Base-by-base conservation (phyloP, 1,140 invertebrate species). In the Brachionus paranguensis region DNA sequence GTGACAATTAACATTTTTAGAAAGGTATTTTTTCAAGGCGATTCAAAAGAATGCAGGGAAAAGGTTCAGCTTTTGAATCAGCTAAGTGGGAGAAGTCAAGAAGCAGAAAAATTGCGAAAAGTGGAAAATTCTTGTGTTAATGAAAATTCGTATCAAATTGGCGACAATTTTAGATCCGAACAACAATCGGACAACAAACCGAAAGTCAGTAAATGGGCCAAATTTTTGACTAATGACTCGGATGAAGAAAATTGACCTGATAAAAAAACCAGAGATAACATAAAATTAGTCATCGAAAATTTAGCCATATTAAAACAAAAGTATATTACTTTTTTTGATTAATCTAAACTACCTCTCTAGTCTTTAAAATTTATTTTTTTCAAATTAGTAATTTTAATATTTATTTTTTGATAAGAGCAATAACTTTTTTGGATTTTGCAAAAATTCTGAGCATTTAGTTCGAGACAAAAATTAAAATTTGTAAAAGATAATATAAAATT, bases 381-480 rank as follows among this genome's bases (percentile, higher is more conserved):
- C 5, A 60, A 60, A 60, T 60, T 60, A 60, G 5, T 60, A 60
- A 60, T 60, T 60, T 60, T 60, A 24, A 60, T 70, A 70, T 70
- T 70, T 70, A 70, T 70, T 70, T 70, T 70, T 70, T 70, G 65
- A 70, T 70, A 70, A 70, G 65, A 70, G 37, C 29, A 60, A 60
- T 20, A 60, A 20, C 10, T 20, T 60, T 60, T 20, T 60, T 60
- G n/a, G 17, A 24, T 17, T 60, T 20, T 20, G 10, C n/a, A 17
- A 27, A 60, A 60, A 60, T 60, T 60, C 8, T 60, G 53, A 60
- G n/a, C 53, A 60, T 60, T 60, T 60, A 27, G 53, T 24, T 60
- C 20, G 53, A 60, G 53, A 60, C 20, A 37, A 70, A 70, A 70
- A 33, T 33, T 70, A 70, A 60, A 60, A 24, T 24, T 60, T 60